Conservation (phyloP, 1,140 invertebrate genomes). For the Drosophila bocki region DNA sequence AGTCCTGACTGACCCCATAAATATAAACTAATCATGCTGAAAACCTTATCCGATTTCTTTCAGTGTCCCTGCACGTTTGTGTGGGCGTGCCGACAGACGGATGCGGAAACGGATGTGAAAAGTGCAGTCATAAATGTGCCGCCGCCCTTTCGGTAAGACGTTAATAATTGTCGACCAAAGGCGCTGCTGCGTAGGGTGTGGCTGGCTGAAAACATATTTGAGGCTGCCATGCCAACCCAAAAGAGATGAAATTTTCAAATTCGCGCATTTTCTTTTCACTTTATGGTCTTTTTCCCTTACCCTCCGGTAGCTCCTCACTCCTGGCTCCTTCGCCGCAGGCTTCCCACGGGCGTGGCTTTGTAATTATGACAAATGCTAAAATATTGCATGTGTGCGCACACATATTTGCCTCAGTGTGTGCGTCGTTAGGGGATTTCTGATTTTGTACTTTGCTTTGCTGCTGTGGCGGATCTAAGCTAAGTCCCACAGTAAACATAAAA, state of each 20-base stretch:
- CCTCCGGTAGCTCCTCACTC: too few relatives aligned
- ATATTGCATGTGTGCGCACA: conserved; percentile 53
- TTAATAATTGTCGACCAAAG: conserved; percentile 75
- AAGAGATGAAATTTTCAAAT: conserved; percentile 77
- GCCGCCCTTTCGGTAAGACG: conserved; percentile 74
- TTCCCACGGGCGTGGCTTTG: conserved; percentile 61
- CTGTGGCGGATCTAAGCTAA: conserved; percentile 39
- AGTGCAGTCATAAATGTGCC: conserved; percentile 83
- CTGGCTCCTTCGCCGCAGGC: background rate
- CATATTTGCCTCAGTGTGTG: conserved; percentile 30
- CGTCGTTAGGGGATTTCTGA: conserved; percentile 63
- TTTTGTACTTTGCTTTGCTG: conserved; percentile 39
- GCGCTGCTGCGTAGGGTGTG: conserved; percentile 1
- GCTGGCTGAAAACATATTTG: conserved; percentile 21
- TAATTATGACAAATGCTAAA: conserved; percentile 83
- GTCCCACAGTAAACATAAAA: conserved; percentile 70
- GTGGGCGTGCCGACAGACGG: conserved; percentile 68
- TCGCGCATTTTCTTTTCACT: conserved; percentile 74
- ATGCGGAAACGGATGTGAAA: conserved; percentile 82
- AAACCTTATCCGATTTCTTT: background rate
- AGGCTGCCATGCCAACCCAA: conserved; percentile 26
- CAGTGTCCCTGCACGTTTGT: conserved; percentile 12
- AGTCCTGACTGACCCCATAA: background rate
- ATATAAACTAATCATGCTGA: background rate
- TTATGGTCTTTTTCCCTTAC: conserved; percentile 64